Evolutionary conservation across 2,797 vertebrate species (phyloP).

Genomic region (Channallabes apus): DNA sequence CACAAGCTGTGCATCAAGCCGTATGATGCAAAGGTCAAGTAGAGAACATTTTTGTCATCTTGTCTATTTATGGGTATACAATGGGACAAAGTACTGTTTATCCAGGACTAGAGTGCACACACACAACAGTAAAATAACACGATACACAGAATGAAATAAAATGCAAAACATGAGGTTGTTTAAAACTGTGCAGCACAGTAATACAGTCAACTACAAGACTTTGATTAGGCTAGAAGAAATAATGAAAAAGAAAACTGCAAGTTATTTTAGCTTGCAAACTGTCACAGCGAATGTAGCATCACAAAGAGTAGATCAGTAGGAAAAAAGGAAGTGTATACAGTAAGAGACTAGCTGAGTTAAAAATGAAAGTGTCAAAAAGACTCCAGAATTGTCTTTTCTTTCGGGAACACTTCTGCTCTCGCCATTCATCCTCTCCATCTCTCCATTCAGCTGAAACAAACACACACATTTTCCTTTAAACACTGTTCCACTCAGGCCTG

Average conservation of each 20-base stretch:
- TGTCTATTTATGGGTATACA: background rate
- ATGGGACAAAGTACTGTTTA: background rate
- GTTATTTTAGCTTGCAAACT: background rate
- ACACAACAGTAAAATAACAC: background rate
- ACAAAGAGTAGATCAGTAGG: background rate
- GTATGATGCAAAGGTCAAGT: background rate
- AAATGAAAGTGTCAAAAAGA: constrained; percentile 9
- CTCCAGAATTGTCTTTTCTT: constrained; percentile 14
- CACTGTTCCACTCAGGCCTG: constrained; percentile 51
- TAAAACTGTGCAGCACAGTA: background rate
- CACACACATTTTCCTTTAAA: constrained; percentile 49
- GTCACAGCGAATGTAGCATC: background rate
- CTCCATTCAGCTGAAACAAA: constrained; percentile 51
- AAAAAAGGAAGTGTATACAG: background rate
- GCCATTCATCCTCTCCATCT: constrained; percentile 47
- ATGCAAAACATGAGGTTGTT: too few relatives aligned
- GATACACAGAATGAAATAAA: background rate
- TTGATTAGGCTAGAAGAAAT: background rate
- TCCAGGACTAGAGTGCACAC: background rate
- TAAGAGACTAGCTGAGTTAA: background rate
- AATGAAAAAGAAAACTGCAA: background rate
- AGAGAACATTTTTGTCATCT: constrained; percentile 11
- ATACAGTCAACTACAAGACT: background rate
- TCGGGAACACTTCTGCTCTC: constrained; percentile 28
- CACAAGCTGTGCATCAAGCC: background rate